Evolutionary conservation across 1,140 invertebrate species (phyloP).

Genomic region (Apis mellifera): DNA sequence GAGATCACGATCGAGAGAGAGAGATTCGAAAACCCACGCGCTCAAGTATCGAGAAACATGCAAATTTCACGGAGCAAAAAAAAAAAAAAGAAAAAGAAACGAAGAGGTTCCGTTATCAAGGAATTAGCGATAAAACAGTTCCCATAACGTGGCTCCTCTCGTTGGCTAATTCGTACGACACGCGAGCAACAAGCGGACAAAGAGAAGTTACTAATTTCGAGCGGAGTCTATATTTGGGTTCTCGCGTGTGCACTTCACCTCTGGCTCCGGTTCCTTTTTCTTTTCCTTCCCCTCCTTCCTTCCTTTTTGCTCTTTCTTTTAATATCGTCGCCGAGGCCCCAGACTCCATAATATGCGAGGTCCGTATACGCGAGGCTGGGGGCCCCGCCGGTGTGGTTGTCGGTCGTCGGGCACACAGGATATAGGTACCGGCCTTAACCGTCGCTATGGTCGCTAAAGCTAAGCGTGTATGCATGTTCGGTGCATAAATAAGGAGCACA

Average conservation of each 20-base stretch:
- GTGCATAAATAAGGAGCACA: conserved; percentile 79
- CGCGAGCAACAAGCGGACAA: conserved; percentile 59
- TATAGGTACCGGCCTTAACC: conserved; percentile 72
- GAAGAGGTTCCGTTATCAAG: background rate
- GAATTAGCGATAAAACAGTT: background rate
- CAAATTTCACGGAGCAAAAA: too few relatives aligned
- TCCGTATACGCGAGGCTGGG: conserved; percentile 64
- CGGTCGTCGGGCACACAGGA: conserved; percentile 62
- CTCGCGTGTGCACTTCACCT: conserved; percentile 63
- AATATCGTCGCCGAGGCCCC: conserved; percentile 64
- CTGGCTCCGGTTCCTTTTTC: conserved; percentile 33
- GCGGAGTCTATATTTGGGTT: conserved; percentile 68
- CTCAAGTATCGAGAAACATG: too few relatives aligned
- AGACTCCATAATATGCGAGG: conserved; percentile 73
- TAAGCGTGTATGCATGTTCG: conserved; percentile 76
- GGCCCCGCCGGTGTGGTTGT: conserved; percentile 62
- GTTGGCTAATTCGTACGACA: conserved; percentile 40
- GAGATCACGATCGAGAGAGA: background rate
- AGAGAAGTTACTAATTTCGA: conserved; percentile 74
- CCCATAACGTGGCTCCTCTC: conserved; percentile 2
- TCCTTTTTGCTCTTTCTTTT: conserved; percentile 60
- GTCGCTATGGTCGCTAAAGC: conserved; percentile 66
- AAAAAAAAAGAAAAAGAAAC: too few relatives aligned
- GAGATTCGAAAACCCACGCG: too few relatives aligned
- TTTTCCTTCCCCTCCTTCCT: background rate